Conservation (phyloP, 1,140 invertebrate genomes). For the Zaprionus vittiger region DNA sequence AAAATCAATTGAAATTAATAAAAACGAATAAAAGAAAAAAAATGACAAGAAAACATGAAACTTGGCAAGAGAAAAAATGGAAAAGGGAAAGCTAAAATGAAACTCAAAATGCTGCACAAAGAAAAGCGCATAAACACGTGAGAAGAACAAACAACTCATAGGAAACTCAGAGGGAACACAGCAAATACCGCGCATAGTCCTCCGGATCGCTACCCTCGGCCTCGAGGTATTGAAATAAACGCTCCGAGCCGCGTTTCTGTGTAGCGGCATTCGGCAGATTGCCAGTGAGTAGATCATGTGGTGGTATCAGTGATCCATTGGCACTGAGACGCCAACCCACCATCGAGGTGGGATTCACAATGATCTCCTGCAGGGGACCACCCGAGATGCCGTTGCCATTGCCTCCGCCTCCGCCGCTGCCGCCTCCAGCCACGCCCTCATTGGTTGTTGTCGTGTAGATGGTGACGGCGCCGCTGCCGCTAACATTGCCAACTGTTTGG, state of each 20-base stretch:
- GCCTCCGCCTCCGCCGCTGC: slow-evolving; percentile 49
- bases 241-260: slow-evolving; percentile 84
- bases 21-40: background rate
- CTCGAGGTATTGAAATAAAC: slow-evolving; percentile 84
- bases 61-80: background rate
- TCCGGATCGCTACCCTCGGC: slow-evolving; percentile 84
- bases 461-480: slow-evolving; percentile 71
- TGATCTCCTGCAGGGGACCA: slow-evolving; percentile 82
- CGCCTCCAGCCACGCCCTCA: slow-evolving; percentile 61
- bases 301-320: slow-evolving; percentile 82
- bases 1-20: slow-evolving; percentile 7
- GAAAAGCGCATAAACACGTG: background rate
- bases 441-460: slow-evolving; percentile 83
- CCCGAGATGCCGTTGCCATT: slow-evolving; percentile 59
- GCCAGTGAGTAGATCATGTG: slow-evolving; percentile 77
- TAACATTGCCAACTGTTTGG: slow-evolving; percentile 72
- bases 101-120: slow-evolving; percentile 9
- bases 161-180: background rate
- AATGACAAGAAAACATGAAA: background rate
- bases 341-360: slow-evolving; percentile 83
- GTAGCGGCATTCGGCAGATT: slow-evolving; percentile 76
- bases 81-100: background rate
- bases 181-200: slow-evolving; percentile 84
- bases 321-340: slow-evolving; percentile 83
- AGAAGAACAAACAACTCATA: slow-evolving; percentile 13